Percentiles rank a stretch among this genome's conserved stretches.
Evolutionary conservation across 2,797 vertebrate genomes (phyloP).

Genomic region (Saxicola maurus): DNA sequence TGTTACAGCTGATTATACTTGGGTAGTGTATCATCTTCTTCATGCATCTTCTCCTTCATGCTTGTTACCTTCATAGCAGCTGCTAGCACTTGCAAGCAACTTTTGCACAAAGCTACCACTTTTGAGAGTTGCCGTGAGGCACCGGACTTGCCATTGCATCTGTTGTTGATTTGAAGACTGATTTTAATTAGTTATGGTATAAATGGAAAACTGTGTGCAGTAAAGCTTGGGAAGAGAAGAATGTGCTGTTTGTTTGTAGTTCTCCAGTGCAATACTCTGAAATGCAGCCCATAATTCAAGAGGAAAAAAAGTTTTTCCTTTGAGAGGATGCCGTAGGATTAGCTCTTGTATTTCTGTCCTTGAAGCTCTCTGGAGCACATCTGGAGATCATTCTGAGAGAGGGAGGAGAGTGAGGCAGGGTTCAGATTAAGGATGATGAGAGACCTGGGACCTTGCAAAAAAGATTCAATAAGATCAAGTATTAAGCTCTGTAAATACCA

Average conservation of each 20-base stretch:
- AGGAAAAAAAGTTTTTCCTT: conserved; percentile 2
- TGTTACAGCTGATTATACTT: background rate
- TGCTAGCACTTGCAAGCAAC: background rate
- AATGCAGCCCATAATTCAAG: conserved; percentile 9
- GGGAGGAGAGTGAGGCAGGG: background rate
- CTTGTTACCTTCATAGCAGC: background rate
- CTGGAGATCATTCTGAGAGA: conserved; percentile 45
- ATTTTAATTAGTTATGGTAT: conserved; percentile 62
- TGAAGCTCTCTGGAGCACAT: conserved; percentile 33
- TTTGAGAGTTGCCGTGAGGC: background rate
- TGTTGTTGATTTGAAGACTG: conserved; percentile 55
- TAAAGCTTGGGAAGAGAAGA: conserved; percentile 32
- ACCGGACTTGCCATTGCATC: conserved; percentile 12
- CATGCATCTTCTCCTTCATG: background rate
- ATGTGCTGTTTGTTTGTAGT: conserved; percentile 37
- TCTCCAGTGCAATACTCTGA: conserved; percentile 1
- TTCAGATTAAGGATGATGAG: conserved; percentile 20
- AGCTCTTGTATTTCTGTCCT: conserved; percentile 22
- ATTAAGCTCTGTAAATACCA: background rate
- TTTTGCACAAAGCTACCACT: background rate
- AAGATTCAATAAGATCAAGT: background rate
- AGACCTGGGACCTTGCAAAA: conserved; percentile 1
- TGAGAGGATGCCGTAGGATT: conserved; percentile 29
- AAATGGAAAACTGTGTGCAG: conserved; percentile 53
- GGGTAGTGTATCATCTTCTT: background rate